phyloP scores from a whole-genome alignment of 2,113 vertebrate species.

The Pleuronectes platessa region DNA sequence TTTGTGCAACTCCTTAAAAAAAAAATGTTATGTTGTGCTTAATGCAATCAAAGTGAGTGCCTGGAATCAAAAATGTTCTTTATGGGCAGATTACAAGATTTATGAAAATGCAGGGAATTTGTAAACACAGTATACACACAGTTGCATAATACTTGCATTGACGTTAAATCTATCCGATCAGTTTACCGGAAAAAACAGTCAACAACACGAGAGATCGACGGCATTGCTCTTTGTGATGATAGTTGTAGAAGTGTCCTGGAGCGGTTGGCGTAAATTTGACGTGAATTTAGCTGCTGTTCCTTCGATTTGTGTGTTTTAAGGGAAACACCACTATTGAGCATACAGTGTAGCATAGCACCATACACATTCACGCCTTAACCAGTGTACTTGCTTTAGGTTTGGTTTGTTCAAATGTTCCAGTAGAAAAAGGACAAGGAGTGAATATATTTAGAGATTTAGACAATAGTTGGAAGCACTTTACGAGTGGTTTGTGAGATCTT shows the following conservation, averaged over 20 bases:
- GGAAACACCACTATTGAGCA: slow-evolving; percentile 76
- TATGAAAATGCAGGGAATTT: slow-evolving; percentile 86
- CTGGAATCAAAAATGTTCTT: slow-evolving; percentile 83
- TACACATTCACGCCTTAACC: slow-evolving; percentile 83
- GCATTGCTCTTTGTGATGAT: slow-evolving; percentile 59
- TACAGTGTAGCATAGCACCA: slow-evolving; percentile 84
- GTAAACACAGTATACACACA: slow-evolving; percentile 79
- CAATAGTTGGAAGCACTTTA: slow-evolving; percentile 76
- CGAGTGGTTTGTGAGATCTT: slow-evolving; percentile 60
- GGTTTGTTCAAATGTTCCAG: slow-evolving; percentile 60
- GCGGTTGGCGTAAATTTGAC: slow-evolving; percentile 60
- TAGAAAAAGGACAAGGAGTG: slow-evolving; percentile 52
- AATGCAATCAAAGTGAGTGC: slow-evolving; percentile 90
- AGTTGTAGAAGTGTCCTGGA: slow-evolving; percentile 44
- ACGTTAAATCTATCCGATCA: slow-evolving; percentile 56
- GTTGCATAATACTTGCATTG: slow-evolving; percentile 71
- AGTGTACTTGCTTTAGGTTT: slow-evolving; percentile 75
- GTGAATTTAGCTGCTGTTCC: slow-evolving; percentile 65
- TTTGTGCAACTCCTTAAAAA: slow-evolving; percentile 87
- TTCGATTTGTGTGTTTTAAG: slow-evolving; percentile 59
- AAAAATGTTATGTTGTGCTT: slow-evolving; percentile 86
- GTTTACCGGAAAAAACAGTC: slow-evolving; percentile 39
- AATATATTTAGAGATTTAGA: slow-evolving; percentile 64
- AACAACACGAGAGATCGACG: slow-evolving; percentile 47
- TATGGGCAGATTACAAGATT: slow-evolving; percentile 80